phyloP scores from a whole-genome alignment of 2,113 vertebrate genomes.

The Corythornis vintsioides region DNA sequence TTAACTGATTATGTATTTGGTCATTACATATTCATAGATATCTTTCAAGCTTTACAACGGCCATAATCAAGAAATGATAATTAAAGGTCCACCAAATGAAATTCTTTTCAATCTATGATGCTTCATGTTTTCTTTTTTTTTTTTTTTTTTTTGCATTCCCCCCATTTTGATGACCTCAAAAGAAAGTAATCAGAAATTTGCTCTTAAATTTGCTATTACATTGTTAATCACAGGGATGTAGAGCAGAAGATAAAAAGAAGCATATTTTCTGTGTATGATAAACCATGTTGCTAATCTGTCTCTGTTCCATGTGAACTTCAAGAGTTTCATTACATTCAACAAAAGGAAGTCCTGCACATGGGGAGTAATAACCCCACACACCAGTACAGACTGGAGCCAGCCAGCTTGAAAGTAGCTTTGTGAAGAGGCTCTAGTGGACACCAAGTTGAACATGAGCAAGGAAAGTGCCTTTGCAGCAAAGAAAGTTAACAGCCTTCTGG shows the following conservation, averaged over 20 bases:
- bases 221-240: neutral
- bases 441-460: neutral
- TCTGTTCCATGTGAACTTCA: neutral
- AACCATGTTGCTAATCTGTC: neutral
- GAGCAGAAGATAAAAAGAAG: neutral
- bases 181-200: neutral
- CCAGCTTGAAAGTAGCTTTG: neutral
- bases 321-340: neutral
- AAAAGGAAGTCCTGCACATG: neutral
- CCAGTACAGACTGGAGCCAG: neutral
- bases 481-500: neutral
- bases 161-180: neutral
- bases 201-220: neutral
- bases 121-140: neutral
- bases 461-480: neutral
- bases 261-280: neutral
- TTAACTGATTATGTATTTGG: slow-evolving; percentile 16
- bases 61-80: neutral
- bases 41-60: neutral
- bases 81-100: neutral
- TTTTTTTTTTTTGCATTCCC: neutral
- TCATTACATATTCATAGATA: neutral
- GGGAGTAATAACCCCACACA: neutral
- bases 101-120: neutral
- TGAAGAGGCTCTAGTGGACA: neutral